These are phyloP conservation scores for Penaeus chinensis DNA, from an alignment of 1,140 invertebrate species.

Conservation along the genomic window DNA sequence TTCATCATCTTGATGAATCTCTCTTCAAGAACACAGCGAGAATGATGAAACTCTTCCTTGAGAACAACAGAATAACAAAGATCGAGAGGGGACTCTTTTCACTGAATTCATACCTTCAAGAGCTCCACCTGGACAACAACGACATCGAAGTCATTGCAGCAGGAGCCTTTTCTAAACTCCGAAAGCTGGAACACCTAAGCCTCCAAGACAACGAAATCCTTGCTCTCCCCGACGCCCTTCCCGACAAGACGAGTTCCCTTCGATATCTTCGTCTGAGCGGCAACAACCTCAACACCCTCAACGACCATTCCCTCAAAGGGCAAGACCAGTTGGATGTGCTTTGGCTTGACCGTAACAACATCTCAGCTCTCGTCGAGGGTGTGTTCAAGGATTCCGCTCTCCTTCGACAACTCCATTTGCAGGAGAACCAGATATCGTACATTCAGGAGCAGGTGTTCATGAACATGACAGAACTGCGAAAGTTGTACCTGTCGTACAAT, in stretches of 20 bases:
- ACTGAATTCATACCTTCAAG: constrained; percentile 80
- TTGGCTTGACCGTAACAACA: constrained; percentile 85
- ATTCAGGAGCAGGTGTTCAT: constrained; percentile 63
- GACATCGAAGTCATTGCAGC: constrained; percentile 82
- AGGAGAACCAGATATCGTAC: constrained; percentile 59
- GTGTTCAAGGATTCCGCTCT: constrained; percentile 60
- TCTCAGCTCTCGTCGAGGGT: constrained; percentile 51
- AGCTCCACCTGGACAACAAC: constrained; percentile 90
- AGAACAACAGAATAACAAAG: constrained; percentile 83
- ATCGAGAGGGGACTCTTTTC: constrained; percentile 84
- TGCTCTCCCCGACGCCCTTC: constrained; percentile 83
- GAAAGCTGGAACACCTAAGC: constrained; percentile 86
- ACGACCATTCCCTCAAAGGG: constrained; percentile 81
- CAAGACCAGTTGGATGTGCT: constrained; percentile 87
- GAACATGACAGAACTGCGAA: constrained; percentile 67
- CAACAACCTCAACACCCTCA: constrained; percentile 82
- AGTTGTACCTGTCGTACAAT: constrained; percentile 76
- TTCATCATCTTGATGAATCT: constrained; percentile 81
- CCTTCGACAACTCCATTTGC: constrained; percentile 58
- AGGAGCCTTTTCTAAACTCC: constrained; percentile 84
- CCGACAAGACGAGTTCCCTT: constrained; percentile 74
- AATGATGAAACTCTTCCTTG: constrained; percentile 83
- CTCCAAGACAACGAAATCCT: constrained; percentile 84
- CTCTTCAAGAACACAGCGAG: constrained; percentile 81
- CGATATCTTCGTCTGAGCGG: constrained; percentile 87